A percentile compares a stretch with the other conserved stretches of the same genome.
Evolutionary conservation across 2,113 vertebrate genomes (phyloP).

Genomic region (Podarcis raffonei): DNA sequence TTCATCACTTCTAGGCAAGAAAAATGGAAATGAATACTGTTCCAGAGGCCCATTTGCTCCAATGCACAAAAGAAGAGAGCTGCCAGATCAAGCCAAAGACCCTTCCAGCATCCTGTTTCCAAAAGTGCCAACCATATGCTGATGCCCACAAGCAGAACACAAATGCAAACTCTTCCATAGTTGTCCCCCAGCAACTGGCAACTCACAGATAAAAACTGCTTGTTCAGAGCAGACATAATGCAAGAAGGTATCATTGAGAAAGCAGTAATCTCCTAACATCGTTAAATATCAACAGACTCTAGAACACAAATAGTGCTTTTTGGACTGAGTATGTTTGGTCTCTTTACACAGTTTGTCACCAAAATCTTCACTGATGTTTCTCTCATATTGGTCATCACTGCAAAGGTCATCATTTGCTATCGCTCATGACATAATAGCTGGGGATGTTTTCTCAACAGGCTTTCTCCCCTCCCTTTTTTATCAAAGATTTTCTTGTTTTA

Average conservation of each 20-base stretch:
- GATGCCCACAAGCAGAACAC: not conserved
- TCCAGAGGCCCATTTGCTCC: not conserved
- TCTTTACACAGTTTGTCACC: not conserved
- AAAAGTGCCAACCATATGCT: not conserved
- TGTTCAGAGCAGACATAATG: slow-evolving; percentile 33
- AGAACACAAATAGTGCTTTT: slow-evolving; percentile 24
- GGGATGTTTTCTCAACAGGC: not conserved
- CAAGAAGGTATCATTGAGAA: slow-evolving; percentile 57
- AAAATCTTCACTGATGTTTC: slow-evolving; percentile 28
- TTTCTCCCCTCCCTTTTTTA: not conserved
- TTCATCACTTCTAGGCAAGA: not conserved
- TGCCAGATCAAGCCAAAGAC: not conserved
- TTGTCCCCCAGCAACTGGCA: no score
- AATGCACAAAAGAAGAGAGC: not conserved
- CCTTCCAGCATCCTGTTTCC: not conserved
- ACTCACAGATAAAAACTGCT: slow-evolving; percentile 38
- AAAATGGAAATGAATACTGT: not conserved
- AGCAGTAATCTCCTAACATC: slow-evolving; percentile 45
- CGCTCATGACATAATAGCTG: not conserved
- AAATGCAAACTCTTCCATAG: not conserved
- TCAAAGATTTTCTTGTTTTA: no score
- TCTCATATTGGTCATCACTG: not conserved
- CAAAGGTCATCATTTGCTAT: not conserved
- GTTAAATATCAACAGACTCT: slow-evolving; percentile 49
- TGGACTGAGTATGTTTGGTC: not conserved